Conservation (phyloP, 2,113 vertebrate species). For the Myodes glareolus region DNA sequence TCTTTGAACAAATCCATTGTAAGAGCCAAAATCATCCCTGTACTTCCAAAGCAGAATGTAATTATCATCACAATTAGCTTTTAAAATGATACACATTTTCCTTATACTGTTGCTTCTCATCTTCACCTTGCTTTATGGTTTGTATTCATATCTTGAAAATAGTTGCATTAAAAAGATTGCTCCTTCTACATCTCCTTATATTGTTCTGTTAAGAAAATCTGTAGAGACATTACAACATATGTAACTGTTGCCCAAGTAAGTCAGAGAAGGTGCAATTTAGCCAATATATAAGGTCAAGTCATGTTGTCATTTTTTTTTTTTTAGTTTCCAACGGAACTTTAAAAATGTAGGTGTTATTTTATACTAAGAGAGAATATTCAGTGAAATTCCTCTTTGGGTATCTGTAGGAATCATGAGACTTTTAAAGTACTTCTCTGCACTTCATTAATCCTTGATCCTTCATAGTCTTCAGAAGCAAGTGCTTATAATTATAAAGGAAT, state of each 20-base stretch:
- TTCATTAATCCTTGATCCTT: neutral
- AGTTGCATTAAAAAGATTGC: conserved; percentile 57
- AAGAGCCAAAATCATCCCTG: conserved; percentile 68
- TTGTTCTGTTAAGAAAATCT: conserved; percentile 47
- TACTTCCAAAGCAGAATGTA: conserved; percentile 72
- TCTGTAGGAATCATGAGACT: conserved; percentile 43
- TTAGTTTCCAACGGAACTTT: neutral
- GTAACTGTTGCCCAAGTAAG: neutral
- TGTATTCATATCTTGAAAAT: conserved; percentile 65
- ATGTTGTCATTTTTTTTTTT: neutral
- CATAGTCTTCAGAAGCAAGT: neutral
- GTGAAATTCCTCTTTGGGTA: conserved; percentile 11
- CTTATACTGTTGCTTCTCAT: conserved; percentile 59
- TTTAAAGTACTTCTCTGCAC: conserved; percentile 29
- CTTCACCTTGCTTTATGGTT: conserved; percentile 70
- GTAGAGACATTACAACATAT: conserved; percentile 45
- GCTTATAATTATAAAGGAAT: neutral
- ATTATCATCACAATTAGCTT: conserved; percentile 80
- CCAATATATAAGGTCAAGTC: conserved; percentile 41
- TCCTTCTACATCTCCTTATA: conserved; percentile 35
- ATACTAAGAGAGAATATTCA: neutral
- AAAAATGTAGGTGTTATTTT: conserved; percentile 42
- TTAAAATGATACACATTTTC: conserved; percentile 71
- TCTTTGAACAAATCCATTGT: conserved; percentile 78
- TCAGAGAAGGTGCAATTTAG: neutral